Evolutionary conservation across 2,797 vertebrate species (phyloP), one percentile per base, ranked within the genome.

Genomic region (Tinamus major): DNA sequence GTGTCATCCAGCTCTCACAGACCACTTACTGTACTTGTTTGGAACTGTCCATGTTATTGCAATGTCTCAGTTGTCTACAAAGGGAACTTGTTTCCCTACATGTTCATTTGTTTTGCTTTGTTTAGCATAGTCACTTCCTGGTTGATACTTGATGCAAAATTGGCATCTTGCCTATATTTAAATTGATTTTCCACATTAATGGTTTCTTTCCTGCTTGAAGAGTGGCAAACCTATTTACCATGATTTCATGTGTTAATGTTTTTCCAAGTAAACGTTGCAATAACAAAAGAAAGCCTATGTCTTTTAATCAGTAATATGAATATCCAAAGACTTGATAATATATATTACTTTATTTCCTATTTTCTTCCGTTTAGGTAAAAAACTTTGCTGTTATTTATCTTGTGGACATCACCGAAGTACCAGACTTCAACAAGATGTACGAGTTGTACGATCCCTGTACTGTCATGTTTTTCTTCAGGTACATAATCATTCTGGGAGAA

Each of bases 391-490:
- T 99, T 75, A 99, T 99, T 97, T 99, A 99, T 96, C 98, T 99
- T 72, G 99, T 99, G 98, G 99, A 99, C 95, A 99, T 99, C 95
- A 99, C 99, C 13, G 99, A 99, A 97, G 99, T 99, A 58, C 99
- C 99, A 9, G 99, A 99, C 97, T 99, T 99, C 98, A 99, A 99
- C 97, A 99, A 99, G 97, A 99, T 99, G 99, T 99, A 99, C 0
- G 99, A 99, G 95, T 96, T 99, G 80, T 99, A 99, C 0, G 99
- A 99, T 92, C 99, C 99, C 5, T 99, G 99, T 85, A 99, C 99
- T 0, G 99, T 99, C 95, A 99, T 99, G 99, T 99, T 99, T 97
- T 99, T 99, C 93, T 99, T 99, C 98, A 99, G 99, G 99, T 99
- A 92, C 29, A 55, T 87, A n/a, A 23, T 83, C 39, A 39, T 67